Evolutionary conservation across 2,113 vertebrate genomes (phyloP).

Genomic region (Melospiza melodia): DNA sequence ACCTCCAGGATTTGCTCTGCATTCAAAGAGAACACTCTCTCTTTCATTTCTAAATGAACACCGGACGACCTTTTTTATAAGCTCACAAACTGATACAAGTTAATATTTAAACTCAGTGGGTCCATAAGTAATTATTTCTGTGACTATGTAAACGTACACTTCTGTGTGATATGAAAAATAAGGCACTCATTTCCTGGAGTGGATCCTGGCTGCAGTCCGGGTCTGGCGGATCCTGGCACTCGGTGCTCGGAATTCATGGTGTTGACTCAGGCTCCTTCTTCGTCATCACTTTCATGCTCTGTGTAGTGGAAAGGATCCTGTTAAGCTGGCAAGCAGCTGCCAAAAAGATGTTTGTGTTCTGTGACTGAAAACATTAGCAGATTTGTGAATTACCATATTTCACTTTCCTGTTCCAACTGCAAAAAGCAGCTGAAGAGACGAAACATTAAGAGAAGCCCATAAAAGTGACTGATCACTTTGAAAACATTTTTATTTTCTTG

Average conservation of each 20-base stretch:
- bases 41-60: background rate
- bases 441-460: background rate
- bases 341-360: background rate
- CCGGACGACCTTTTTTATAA: background rate
- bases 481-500: background rate
- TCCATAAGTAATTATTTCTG: background rate
- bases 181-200: background rate
- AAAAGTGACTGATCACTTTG: background rate
- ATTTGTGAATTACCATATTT: background rate
- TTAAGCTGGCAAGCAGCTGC: background rate
- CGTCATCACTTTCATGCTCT: background rate
- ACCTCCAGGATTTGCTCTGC: background rate
- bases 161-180: background rate
- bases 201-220: fast-evolving
- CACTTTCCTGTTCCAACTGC: background rate
- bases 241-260: background rate
- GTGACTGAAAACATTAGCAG: background rate
- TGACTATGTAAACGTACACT: background rate
- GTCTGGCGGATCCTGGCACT: background rate
- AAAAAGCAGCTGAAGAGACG: background rate
- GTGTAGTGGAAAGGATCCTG: background rate
- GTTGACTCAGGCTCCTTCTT: background rate
- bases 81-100: background rate
- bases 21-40: background rate
- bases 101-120: background rate